These are phyloP conservation scores for Cryptotermes secundus DNA, from an alignment of 1,140 invertebrate genomes.

Conservation along the genomic window DNA sequence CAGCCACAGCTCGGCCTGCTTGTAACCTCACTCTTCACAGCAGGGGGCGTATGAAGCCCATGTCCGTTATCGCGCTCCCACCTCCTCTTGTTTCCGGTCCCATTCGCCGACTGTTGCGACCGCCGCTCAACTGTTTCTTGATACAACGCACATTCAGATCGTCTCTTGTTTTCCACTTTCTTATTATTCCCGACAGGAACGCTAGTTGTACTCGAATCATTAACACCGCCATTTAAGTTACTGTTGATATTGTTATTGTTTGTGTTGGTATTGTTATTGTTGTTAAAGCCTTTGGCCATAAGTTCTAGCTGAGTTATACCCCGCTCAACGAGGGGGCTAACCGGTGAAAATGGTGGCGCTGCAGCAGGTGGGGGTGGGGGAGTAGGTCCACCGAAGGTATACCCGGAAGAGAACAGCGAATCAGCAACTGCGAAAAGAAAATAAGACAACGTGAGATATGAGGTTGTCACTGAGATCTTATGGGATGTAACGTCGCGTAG, in stretches of 20 bases:
- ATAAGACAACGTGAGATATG: not conserved
- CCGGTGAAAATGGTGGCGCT: not conserved
- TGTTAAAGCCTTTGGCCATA: conserved; percentile 35
- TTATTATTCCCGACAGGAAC: not conserved
- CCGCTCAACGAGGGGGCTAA: conserved; percentile 24
- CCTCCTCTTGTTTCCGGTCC: not conserved
- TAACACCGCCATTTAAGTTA: not conserved
- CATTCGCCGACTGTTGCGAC: not conserved
- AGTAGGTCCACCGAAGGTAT: conserved; percentile 28
- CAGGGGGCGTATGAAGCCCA: not conserved
- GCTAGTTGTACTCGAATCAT: not conserved
- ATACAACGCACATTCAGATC: conserved; percentile 19
- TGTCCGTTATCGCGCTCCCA: conserved; percentile 23
- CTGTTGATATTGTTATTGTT: conserved; percentile 32
- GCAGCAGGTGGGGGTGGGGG: conserved; percentile 24
- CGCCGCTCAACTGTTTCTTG: not conserved
- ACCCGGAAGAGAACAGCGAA: conserved; percentile 30
- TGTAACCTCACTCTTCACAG: conserved; percentile 26
- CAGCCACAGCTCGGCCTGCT: conserved; percentile 29
- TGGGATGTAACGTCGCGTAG: no score
- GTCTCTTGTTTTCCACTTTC: conserved; percentile 26
- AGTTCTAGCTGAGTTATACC: conserved; percentile 36
- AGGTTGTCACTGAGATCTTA: not conserved
- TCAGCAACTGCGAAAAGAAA: conserved; percentile 25
- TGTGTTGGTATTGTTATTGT: conserved; percentile 28